phyloP scores from a whole-genome alignment of 1,140 invertebrate species.

The Reticulitermes speratus region DNA sequence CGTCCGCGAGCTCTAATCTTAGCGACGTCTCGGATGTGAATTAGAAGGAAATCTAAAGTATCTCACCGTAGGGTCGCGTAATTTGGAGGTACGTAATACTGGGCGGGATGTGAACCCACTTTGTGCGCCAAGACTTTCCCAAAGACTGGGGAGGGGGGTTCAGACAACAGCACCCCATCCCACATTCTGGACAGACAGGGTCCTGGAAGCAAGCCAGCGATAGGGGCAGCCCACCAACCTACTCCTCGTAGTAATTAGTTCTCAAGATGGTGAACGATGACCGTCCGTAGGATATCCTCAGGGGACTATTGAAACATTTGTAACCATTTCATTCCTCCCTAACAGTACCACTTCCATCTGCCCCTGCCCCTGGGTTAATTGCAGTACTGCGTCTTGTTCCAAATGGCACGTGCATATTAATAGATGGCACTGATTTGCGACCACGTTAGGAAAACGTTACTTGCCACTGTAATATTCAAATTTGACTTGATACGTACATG shows the following conservation, averaged over 20 bases:
- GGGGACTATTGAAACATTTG: neutral
- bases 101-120: too few species aligned
- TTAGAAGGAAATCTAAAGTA: too few species aligned
- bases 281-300: neutral
- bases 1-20: neutral
- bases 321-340: neutral
- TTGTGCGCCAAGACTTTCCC: neutral
- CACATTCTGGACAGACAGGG: neutral
- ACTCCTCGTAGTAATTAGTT: neutral
- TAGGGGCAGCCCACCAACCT: neutral
- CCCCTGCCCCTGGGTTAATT: neutral
- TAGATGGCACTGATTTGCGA: neutral
- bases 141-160: neutral
- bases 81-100: neutral
- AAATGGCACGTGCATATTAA: neutral
- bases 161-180: neutral
- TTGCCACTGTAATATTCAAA: too few species aligned
- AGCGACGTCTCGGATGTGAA: neutral
- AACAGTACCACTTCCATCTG: neutral
- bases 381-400: neutral
- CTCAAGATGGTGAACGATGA: neutral
- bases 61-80: too few species aligned
- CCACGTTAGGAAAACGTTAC: too few species aligned
- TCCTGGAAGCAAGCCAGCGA: neutral
- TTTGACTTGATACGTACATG: too few species aligned